phyloP scores from a whole-genome alignment of 2,888 invertebrate species.

The Dascillus cervinus region DNA sequence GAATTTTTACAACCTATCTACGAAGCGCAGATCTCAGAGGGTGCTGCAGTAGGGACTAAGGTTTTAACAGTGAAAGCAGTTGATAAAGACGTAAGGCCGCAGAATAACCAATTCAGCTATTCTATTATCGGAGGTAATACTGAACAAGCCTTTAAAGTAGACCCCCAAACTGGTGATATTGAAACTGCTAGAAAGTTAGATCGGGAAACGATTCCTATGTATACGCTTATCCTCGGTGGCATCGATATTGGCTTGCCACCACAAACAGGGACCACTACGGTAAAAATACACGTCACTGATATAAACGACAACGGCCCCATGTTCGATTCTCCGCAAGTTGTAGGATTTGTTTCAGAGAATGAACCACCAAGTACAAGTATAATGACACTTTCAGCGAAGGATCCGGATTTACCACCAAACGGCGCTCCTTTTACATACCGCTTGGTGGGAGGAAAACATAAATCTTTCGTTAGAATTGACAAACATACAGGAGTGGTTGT shows the following conservation, averaged over 20 bases:
- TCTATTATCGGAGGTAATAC: conserved; percentile 79
- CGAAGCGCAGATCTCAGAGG: conserved; percentile 75
- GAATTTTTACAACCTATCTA: conserved; percentile 77
- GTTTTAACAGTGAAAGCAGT: conserved; percentile 74
- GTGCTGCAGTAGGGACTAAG: conserved; percentile 63
- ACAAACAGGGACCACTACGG: conserved; percentile 83
- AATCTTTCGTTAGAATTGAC: conserved; percentile 67
- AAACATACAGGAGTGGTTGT: conserved; percentile 72
- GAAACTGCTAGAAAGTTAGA: conserved; percentile 71
- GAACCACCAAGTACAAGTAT: conserved; percentile 77
- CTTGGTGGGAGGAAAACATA: conserved; percentile 71
- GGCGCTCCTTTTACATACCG: conserved; percentile 83
- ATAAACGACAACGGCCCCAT: conserved; percentile 91
- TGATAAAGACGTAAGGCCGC: conserved; percentile 85
- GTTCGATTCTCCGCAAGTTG: conserved; percentile 62
- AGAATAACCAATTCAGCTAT: conserved; percentile 87
- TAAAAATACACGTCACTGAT: conserved; percentile 73
- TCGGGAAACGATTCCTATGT: conserved; percentile 68
- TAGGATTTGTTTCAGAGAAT: conserved; percentile 79
- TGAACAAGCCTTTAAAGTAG: conserved; percentile 79
- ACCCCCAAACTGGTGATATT: conserved; percentile 77
- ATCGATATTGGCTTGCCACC: conserved; percentile 85
- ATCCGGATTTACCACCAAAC: conserved; percentile 84
- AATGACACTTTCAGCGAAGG: conserved; percentile 77
- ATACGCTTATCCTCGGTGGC: conserved; percentile 74